phyloP scores from a whole-genome alignment of 2,888 invertebrate species.

The Patella depressa region DNA sequence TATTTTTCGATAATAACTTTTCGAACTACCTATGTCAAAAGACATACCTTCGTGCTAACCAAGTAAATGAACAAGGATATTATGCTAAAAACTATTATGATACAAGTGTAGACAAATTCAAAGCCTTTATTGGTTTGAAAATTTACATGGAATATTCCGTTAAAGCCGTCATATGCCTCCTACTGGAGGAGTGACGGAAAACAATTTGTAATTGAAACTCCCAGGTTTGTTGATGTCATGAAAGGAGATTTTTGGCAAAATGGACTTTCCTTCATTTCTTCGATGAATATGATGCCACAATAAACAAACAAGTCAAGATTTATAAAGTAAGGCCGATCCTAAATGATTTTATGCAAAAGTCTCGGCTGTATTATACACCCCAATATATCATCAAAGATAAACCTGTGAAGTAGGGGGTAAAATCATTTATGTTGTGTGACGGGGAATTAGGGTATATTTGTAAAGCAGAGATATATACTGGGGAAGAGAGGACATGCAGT shows the following conservation, averaged over 20 bases:
- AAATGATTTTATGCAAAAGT: constrained; percentile 20
- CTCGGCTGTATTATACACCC: constrained; percentile 26
- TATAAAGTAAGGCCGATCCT: constrained; percentile 33
- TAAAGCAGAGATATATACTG: constrained; percentile 25
- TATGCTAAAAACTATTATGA: constrained; percentile 22
- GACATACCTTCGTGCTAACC: constrained; percentile 20
- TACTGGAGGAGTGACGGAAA: constrained; percentile 25
- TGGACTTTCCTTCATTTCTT: no score
- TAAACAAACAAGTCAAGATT: constrained; percentile 33
- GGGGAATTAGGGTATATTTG: constrained; percentile 20
- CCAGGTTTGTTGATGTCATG: constrained; percentile 29
- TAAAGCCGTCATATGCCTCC: constrained; percentile 25
- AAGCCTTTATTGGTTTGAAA: constrained; percentile 33
- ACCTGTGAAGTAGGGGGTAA: constrained; percentile 25
- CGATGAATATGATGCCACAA: constrained; percentile 2
- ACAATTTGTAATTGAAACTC: constrained; percentile 27
- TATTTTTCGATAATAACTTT: not conserved
- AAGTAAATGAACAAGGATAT: constrained; percentile 21
- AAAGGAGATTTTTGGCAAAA: constrained; percentile 28
- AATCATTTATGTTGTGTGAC: constrained; percentile 27
- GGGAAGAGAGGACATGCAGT: not conserved
- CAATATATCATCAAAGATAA: no score
- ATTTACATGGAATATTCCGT: constrained; percentile 30
- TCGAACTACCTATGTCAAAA: constrained; percentile 13
- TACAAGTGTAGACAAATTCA: constrained; percentile 25